Evolutionary conservation across 2,888 invertebrate species (phyloP), one percentile per base, ranked within the genome.

Genomic region (Hypercompe scribonia): DNA sequence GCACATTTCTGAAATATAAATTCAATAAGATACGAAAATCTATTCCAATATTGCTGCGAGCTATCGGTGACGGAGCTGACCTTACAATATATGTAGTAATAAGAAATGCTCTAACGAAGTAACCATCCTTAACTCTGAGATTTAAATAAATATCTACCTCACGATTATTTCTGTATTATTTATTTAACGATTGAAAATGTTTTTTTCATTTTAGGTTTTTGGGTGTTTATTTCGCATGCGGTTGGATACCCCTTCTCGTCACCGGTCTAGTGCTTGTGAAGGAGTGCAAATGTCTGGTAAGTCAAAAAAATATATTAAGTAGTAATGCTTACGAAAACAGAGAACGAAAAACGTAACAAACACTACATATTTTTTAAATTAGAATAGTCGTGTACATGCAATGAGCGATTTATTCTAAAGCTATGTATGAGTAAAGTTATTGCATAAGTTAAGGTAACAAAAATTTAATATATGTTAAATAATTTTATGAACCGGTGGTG

Each of bases 201-300:
- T 46, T 69, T 10, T 46, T 63, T 31, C 85, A 84, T 0, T 82
- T 71, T 82, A 95, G 95, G 93, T 90, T 3, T 82, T 95, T 34
- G 88, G 91, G 70, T 91, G 90, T 73, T 73, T 95, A 28, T 81
- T 93, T 31, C 88, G 91, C 21, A 83, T 88, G 54, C 90, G 88
- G 3, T 73, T 90, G 33, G 90, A 91, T 28, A 87, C 87, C 0
- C 88, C 90, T 2, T 87, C 91, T 0, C 88, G 91, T 34, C 92
- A 91, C 69, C 89, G 94, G 2, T 93, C 93, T 24, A 95, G 94
- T 78, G 79, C 90, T 69, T 92, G 92, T 69, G 94, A 94, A 70
- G 94, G 93, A 50, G 80, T 95, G 50, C 94, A 92, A 15, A 93
- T 95, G 91, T 94, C 95, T 78, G 95, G 95, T 95, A 81, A 86